Conservation (phyloP, 1,140 invertebrate genomes). For the Cephus cinctus region DNA sequence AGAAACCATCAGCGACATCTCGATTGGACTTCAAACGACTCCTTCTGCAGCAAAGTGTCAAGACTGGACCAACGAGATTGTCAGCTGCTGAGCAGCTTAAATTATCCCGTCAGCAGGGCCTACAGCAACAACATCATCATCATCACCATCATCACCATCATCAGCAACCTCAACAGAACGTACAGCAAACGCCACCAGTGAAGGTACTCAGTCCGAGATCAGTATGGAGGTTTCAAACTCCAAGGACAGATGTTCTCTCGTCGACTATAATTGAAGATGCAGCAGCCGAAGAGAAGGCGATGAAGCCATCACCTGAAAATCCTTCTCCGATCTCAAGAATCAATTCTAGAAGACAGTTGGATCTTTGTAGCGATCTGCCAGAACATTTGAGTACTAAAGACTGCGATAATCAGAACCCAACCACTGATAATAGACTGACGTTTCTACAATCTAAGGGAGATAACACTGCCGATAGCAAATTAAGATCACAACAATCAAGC, state of each 20-base stretch:
- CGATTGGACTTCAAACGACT: conserved; percentile 80
- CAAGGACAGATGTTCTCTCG: conserved; percentile 77
- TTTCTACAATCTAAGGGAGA: no score
- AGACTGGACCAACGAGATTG: conserved; percentile 63
- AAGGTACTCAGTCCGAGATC: conserved; percentile 69
- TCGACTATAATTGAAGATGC: conserved; percentile 79
- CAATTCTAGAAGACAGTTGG: conserved; percentile 28
- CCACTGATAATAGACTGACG: no score
- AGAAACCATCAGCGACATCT: conserved; percentile 63
- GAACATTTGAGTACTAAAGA: neutral
- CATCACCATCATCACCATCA: conserved; percentile 40
- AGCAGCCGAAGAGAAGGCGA: conserved; percentile 51
- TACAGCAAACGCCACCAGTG: conserved; percentile 61
- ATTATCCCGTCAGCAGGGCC: conserved; percentile 63
- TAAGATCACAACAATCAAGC: no score
- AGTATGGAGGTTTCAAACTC: conserved; percentile 69
- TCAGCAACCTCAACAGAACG: conserved; percentile 57
- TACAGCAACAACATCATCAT: conserved; percentile 43
- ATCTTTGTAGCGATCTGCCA: conserved; percentile 22
- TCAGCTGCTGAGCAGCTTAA: conserved; percentile 83
- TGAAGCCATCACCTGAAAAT: conserved; percentile 48
- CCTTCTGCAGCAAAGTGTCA: conserved; percentile 68
- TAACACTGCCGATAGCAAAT: no score
- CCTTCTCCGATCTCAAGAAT: conserved; percentile 26
- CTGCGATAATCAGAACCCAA: neutral